Base-by-base conservation (phyloP, 1,140 invertebrate genomes). In the Conus ventricosus region DNA sequence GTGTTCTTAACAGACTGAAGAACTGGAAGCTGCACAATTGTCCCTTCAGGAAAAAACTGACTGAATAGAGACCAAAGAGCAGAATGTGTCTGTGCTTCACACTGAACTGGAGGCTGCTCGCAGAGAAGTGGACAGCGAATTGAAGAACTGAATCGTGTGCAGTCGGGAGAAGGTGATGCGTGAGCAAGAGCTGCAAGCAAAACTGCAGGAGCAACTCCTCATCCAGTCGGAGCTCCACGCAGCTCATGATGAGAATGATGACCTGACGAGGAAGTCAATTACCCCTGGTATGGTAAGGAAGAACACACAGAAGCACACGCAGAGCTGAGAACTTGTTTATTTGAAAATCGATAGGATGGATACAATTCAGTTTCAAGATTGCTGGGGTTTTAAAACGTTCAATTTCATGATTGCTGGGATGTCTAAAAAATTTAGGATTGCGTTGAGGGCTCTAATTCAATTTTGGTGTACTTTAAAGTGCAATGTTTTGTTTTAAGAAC, bases 21-120 rank as follows among this genome's bases (percentile, higher is more conserved):
- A 93, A 67, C 91, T 91, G 57, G 87, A 87, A 25, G 80, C 27
- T 60, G 92, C 93, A 7, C 89, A 92, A 75, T 85, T 67, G 13
- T 89, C 91, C 51, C 89, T 93, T 15, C 90, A 94, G 75, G 85
- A 91, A 39, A 39, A 92, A 89, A 76, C 91, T 91, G 57, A 60
- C 39, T 10, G 89, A 91, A n/a, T 94, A 80, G 92, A 93, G 76
- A 93, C 93, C n/a, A 94, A 94, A 80, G 95, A 96, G 85, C 95
- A 95, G 86, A 96, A 97, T 88, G 94, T 97, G 82, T 95, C 96
- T 57, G 96, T 95, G 95, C 94, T 97, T 86, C 96, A 96, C 89
- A 96, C 96, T 87, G 96, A 97, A 90, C 93, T 97, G 23, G 95
- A 95, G 20, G 96, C 53, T 25, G 91, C 91, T 8, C 84, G 87